Base-by-base conservation (phyloP, 1,140 invertebrate species). In the Teleogryllus occipitalis region DNA sequence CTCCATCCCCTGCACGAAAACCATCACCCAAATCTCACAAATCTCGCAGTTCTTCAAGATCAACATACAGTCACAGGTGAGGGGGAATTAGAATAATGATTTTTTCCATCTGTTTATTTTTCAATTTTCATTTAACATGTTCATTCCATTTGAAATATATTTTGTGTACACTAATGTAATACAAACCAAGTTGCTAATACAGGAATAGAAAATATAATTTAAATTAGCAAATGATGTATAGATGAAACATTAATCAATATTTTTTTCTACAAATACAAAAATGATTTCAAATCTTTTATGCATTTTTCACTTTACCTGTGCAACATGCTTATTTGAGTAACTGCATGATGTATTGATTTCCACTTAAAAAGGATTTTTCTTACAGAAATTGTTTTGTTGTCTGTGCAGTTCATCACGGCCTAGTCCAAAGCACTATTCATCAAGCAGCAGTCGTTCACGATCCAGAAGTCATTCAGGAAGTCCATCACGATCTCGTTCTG, bases 61-160 rank as follows among this genome's bases (percentile, higher is more conserved):
- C 82, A 47, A 82, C 82, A 47, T 82, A 81, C 78, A 82, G 82
- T 76, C 73, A 74, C 47, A 82, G 82, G 83, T 83, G 74, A 74
- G 80, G 73, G 80, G 75, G 77, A 7, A 54, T 0, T 79, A 74
- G 54, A 48, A 27, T 54, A 5, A 21, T 15, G 12, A 22, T 8
- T 80, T 5, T 77, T 73, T 74, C 27, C 8, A n/a, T n/a, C n/a
- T n/a, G n/a, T n/a, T n/a, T n/a, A n/a, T n/a, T n/a, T n/a, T n/a
- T n/a, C n/a, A n/a, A n/a, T n/a, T n/a, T n/a, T n/a, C n/a, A n/a
- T n/a, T n/a, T n/a, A n/a, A n/a, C n/a, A n/a, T n/a, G n/a, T n/a
- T n/a, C n/a, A n/a, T n/a, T n/a, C n/a, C n/a, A n/a, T n/a, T n/a
- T n/a, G n/a, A n/a, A n/a, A n/a, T n/a, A n/a, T n/a, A n/a, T n/a